A percentile compares a stretch with the other conserved stretches of the same genome.
Conservation (phyloP, 2,888 invertebrate species). For the Saturnia japonica region DNA sequence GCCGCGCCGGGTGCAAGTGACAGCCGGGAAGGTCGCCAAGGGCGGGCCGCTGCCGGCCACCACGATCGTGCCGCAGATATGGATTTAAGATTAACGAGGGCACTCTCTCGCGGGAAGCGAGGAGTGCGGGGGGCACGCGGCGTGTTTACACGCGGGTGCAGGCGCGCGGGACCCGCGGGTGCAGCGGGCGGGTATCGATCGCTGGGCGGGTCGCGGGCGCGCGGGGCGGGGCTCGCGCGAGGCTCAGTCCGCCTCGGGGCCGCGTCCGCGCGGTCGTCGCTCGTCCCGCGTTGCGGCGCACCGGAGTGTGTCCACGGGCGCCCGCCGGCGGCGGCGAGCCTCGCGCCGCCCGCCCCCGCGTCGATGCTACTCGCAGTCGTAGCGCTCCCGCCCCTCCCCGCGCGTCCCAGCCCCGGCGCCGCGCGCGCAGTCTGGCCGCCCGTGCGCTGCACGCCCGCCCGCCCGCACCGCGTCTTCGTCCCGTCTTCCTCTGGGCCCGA, state of each 20-base stretch:
- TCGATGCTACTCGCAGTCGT: slow-evolving; percentile 70
- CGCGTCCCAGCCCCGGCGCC: slow-evolving; percentile 76
- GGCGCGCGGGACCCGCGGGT: slow-evolving; percentile 51
- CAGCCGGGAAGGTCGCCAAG: slow-evolving; percentile 34
- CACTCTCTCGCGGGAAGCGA: slow-evolving; percentile 73
- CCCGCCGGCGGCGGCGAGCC: slow-evolving; percentile 79
- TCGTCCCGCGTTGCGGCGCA: slow-evolving; percentile 70
- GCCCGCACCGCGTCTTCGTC: slow-evolving; percentile 85
- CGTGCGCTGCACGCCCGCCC: slow-evolving; percentile 45
- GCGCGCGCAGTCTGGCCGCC: slow-evolving; percentile 68
- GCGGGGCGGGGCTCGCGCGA: slow-evolving; percentile 58
- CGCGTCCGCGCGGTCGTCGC: slow-evolving; percentile 79
- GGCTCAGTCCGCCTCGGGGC: slow-evolving; percentile 76
- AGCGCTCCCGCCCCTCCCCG: slow-evolving; percentile 56
- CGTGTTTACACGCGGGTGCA: slow-evolving; percentile 86
- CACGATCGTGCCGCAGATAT: slow-evolving; percentile 63
- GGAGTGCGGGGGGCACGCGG: slow-evolving; percentile 82
- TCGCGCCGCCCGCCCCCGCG: slow-evolving; percentile 79
- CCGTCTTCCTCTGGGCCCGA: slow-evolving; percentile 93
- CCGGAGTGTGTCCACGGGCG: slow-evolving; percentile 76
- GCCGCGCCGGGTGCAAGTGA: slow-evolving; percentile 26
- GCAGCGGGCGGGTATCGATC: slow-evolving; percentile 73
- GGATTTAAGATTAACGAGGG: slow-evolving; percentile 75
- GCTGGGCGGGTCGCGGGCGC: slow-evolving; percentile 65
- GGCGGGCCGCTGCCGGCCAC: slow-evolving; percentile 50